A percentile compares a stretch with the other conserved stretches of the same genome.
Conservation (phyloP, 2,797 vertebrate species). For the Enteromius mattozi region DNA sequence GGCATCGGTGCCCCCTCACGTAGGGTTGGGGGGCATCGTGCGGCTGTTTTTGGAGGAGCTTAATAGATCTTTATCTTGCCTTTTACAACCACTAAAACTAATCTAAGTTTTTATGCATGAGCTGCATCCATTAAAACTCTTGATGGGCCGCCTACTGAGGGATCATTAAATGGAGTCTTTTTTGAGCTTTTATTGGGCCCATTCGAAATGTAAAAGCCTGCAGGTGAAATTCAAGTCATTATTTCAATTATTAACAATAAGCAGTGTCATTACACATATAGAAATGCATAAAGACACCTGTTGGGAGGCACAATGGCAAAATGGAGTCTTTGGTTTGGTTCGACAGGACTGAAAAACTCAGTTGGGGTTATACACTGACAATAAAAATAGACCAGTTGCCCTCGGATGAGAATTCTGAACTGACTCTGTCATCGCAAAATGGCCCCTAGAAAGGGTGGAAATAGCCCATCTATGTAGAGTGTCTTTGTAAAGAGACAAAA, state of each 20-base stretch:
- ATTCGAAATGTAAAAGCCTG: slow-evolving; percentile 64
- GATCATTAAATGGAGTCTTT: slow-evolving; percentile 47
- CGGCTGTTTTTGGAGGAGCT: background rate
- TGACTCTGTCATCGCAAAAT: background rate
- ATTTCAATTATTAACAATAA: slow-evolving; percentile 74
- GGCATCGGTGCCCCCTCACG: background rate
- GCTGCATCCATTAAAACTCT: background rate
- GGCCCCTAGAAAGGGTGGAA: slow-evolving; percentile 64
- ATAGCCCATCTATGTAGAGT: slow-evolving; percentile 2
- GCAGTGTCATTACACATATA: slow-evolving; percentile 76
- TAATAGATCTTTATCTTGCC: slow-evolving; percentile 31
- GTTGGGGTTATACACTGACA: slow-evolving; percentile 76
- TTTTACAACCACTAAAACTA: slow-evolving; percentile 11
- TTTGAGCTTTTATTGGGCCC: slow-evolving; percentile 51
- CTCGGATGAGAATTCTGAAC: slow-evolving; percentile 71
- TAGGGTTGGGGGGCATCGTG: background rate
- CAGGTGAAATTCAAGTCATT: slow-evolving; percentile 72
- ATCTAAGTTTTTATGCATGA: slow-evolving; percentile 9
- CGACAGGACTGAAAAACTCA: slow-evolving; percentile 75
- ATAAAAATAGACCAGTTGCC: slow-evolving; percentile 75
- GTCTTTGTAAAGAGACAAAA: slow-evolving; percentile 59
- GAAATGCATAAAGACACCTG: slow-evolving; percentile 76
- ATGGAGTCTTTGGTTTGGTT: slow-evolving; percentile 73
- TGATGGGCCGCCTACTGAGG: slow-evolving; percentile 32
- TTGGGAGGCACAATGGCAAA: slow-evolving; percentile 74